phyloP scores from a whole-genome alignment of 2,797 vertebrate species.

The Syngnathus rostellatus region DNA sequence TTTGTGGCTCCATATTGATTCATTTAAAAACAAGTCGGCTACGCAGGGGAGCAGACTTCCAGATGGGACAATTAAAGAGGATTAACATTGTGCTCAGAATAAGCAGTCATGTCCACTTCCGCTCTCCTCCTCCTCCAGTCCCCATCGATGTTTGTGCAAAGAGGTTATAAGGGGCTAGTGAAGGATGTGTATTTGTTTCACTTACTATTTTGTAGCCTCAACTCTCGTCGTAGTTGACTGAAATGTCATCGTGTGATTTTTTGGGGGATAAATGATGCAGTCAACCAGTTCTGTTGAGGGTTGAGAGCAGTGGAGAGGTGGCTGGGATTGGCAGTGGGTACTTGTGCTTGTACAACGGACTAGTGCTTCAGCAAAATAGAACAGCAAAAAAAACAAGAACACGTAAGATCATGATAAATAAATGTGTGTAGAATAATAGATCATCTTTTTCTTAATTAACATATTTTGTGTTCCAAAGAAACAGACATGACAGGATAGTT shows the following conservation, averaged over 20 bases:
- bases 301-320: not conserved
- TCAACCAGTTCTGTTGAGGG: not conserved
- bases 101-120: constrained; percentile 39
- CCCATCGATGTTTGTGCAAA: constrained; percentile 8
- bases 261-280: not conserved
- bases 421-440: no score
- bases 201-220: not conserved
- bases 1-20: constrained; percentile 1
- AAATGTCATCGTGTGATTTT: not conserved
- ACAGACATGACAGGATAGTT: no score
- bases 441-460: no score
- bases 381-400: no score
- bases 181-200: not conserved
- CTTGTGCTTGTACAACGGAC: not conserved
- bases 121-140: not conserved
- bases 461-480: no score
- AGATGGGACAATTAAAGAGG: constrained; percentile 42
- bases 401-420: no score
- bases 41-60: constrained; percentile 37
- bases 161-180: not conserved
- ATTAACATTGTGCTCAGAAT: constrained; percentile 30
- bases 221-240: not conserved
- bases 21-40: constrained; percentile 37
- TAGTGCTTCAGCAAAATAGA: no score
- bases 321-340: not conserved